phyloP scores from a whole-genome alignment of 2,888 invertebrate genomes.

The Troides helena region DNA sequence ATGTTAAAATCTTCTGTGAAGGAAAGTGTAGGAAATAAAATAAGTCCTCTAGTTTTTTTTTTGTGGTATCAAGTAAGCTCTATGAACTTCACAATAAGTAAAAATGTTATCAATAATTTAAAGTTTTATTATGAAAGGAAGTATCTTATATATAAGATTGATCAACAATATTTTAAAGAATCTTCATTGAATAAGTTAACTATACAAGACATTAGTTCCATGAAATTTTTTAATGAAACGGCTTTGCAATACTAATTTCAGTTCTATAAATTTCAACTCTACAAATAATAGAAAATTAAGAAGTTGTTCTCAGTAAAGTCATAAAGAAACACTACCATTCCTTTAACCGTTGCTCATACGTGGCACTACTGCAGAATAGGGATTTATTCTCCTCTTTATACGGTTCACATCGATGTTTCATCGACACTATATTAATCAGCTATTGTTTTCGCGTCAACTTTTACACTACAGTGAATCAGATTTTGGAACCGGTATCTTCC shows the following conservation, averaged over 20 bases:
- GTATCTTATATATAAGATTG: too few relatives aligned
- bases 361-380: constrained; percentile 59
- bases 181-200: too few relatives aligned
- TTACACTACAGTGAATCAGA: constrained; percentile 72
- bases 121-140: too few relatives aligned
- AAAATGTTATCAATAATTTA: too few relatives aligned
- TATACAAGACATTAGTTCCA: neutral
- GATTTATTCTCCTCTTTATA: constrained; percentile 38
- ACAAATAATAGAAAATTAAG: constrained; percentile 23
- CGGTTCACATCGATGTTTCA: constrained; percentile 57
- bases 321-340: constrained; percentile 28
- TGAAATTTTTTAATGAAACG: neutral
- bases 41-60: too few relatives aligned
- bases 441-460: constrained; percentile 73
- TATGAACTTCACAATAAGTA: too few relatives aligned
- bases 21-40: too few relatives aligned
- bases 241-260: neutral
- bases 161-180: too few relatives aligned
- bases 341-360: constrained; percentile 41
- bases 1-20: too few relatives aligned
- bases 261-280: constrained; percentile 9
- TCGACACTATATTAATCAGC: constrained; percentile 61
- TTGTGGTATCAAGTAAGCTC: too few relatives aligned
- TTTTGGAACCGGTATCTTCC: constrained; percentile 50
- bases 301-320: constrained; percentile 24